Base-by-base conservation (phyloP, 2,797 vertebrate species). In the Glossophaga mutica region DNA sequence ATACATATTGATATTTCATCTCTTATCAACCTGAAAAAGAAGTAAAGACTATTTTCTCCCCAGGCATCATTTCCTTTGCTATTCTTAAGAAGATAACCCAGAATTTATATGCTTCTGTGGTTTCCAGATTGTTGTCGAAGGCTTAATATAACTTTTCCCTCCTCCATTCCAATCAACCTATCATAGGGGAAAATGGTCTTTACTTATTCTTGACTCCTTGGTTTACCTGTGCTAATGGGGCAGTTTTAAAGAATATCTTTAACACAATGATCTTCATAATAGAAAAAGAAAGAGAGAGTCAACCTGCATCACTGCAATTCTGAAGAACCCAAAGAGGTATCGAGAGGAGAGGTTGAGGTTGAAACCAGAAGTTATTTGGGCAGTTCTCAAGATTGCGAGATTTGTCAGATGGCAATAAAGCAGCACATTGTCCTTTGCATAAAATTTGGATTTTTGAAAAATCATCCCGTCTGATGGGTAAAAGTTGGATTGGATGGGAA, bases 391-490 rank as follows among this genome's bases (percentile, higher is more conserved):
- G 26, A 81, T 9, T 42, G 10, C 14, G 37, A 71, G 34, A 85
- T 85, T 78, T 24, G 14, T 44, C 48, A 21, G 34, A 90, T 7
- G 57, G 34, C 34, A 86, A n/a, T 68, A 26, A 62, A 34, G 32
- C 7, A 74, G 9, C 11, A 46, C 50, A 34, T 65, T 48, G 32
- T 90, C 18, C n/a, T 84, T n/a, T 67, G 70, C 21, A 44, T 42
- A 87, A 78, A 93, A 71, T 34, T 8, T 21, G 12, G 92, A 26
- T 32, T 78, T 88, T 29, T 77, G n/a, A 86, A 95, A 97, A 96
- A 71, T 59, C 29, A 44, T 55, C 52, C 46, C 67, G 32, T 4
- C 21, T 77, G 71, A 8, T 44, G 32, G n/a, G 6, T 79, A 29
- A 62, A 82, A 62, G 37, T 68, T 70, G 26, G 26, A 34, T 46